A percentile compares a stretch with the other conserved stretches of the same genome.
These are phyloP conservation scores for Tenthredo livida DNA, from an alignment of 2,888 invertebrate species.

Conservation along the genomic window DNA sequence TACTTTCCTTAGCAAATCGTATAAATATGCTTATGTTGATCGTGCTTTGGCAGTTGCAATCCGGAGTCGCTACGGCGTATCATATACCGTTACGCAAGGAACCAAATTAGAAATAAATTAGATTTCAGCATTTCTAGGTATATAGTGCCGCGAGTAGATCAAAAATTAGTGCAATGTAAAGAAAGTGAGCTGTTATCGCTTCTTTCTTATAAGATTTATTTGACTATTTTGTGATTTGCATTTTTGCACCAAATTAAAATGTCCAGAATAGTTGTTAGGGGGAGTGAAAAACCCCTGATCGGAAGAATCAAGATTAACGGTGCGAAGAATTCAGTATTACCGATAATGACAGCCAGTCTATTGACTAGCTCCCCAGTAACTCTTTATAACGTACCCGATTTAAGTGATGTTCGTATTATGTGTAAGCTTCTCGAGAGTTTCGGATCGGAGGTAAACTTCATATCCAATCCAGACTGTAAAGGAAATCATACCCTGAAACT, in stretches of 20 bases:
- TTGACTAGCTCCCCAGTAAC: conserved; percentile 51
- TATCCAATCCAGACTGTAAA: conserved; percentile 52
- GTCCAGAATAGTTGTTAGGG: conserved; percentile 50
- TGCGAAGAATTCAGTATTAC: conserved; percentile 54
- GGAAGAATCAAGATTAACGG: conserved; percentile 55
- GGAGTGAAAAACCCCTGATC: conserved; percentile 50
- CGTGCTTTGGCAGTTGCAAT: not conserved
- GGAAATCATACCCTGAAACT: conserved; percentile 54
- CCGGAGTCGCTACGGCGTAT: not conserved
- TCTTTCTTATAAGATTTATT: not conserved
- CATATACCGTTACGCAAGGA: no score
- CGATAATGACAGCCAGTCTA: conserved; percentile 53
- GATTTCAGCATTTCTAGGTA: not conserved
- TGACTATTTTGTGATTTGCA: not conserved
- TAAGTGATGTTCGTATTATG: conserved; percentile 54
- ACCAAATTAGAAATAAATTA: no score
- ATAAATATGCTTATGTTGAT: not conserved
- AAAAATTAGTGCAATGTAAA: not conserved
- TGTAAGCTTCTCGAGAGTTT: conserved; percentile 54
- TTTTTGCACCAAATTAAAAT: not conserved
- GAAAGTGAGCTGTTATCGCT: not conserved
- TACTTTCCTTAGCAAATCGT: not conserved
- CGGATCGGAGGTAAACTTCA: conserved; percentile 52
- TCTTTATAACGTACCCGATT: conserved; percentile 54
- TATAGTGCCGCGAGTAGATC: not conserved